Conservation (phyloP, 1,140 invertebrate genomes). For the Atta cephalotes region DNA sequence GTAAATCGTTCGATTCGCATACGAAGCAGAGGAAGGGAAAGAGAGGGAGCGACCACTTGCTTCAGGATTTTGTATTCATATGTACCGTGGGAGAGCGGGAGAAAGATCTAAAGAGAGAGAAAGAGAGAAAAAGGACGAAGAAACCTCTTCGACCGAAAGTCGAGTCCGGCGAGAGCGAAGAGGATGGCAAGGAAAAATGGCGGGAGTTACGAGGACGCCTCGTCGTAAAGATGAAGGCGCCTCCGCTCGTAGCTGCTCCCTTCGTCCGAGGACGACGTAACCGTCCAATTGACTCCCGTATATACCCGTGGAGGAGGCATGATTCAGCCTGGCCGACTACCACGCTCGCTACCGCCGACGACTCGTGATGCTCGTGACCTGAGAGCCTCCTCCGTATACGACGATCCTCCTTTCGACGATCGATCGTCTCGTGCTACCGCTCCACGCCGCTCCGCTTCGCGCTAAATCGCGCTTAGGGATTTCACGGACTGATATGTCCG, state of each 20-base stretch:
- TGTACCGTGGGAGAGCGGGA: conserved; percentile 9
- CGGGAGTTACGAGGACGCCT: conserved; percentile 73
- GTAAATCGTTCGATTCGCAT: conserved; percentile 33
- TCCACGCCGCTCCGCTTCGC: conserved; percentile 12
- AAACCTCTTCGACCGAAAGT: conserved; percentile 22
- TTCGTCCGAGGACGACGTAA: conserved; percentile 73
- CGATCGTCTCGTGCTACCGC: conserved; percentile 60
- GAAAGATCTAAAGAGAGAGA: background rate
- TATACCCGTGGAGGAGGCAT: conserved; percentile 71
- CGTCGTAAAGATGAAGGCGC: conserved; percentile 77
- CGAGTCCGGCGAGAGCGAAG: conserved; percentile 11
- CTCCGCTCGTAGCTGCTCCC: conserved; percentile 72
- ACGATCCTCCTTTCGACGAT: conserved; percentile 67
- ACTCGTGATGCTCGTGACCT: conserved; percentile 75
- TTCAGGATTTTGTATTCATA: conserved; percentile 22
- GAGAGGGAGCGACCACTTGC: conserved; percentile 22
- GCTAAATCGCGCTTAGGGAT: conserved; percentile 54
- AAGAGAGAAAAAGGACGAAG: background rate
- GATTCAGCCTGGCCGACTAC: conserved; percentile 74
- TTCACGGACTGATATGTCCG: conserved; percentile 32
- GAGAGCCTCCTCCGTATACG: conserved; percentile 56
- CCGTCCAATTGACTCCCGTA: conserved; percentile 77
- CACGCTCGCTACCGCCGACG: conserved; percentile 72
- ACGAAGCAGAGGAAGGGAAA: conserved; percentile 21
- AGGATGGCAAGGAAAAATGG: conserved; percentile 46